These are phyloP conservation scores for Ellobium chinense DNA, from an alignment of 2,888 invertebrate genomes.

Conservation along the genomic window DNA sequence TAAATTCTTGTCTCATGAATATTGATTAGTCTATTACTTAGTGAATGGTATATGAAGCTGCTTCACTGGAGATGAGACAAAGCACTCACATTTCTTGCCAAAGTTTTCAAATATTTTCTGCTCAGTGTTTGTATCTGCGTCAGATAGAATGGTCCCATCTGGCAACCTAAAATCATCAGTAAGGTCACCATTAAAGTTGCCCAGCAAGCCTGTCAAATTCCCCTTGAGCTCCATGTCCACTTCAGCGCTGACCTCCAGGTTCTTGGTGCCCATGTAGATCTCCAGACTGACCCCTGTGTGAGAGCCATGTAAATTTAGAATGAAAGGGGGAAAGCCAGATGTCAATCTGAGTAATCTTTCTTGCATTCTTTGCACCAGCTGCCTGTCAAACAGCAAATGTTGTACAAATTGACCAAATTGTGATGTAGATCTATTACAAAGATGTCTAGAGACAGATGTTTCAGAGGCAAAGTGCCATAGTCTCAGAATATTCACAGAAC, in stretches of 20 bases:
- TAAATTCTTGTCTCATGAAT: no score
- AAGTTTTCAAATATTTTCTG: constrained; percentile 45
- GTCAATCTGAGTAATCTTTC: not conserved
- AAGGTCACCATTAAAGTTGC: constrained; percentile 38
- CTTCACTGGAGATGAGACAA: no score
- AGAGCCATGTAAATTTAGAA: no score
- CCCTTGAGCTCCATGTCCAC: not conserved
- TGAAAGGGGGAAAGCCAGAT: not conserved
- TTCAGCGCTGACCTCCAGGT: constrained; percentile 18
- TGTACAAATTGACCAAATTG: no score
- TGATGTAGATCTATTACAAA: no score
- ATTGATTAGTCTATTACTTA: no score
- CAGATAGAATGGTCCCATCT: constrained; percentile 42
- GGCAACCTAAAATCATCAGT: constrained; percentile 47
- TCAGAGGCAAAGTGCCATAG: no score
- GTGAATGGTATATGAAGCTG: no score
- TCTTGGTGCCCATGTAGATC: constrained; percentile 24
- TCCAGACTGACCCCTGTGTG: constrained; percentile 19
- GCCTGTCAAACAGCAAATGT: no score
- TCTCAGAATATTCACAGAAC: no score
- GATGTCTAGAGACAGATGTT: no score
- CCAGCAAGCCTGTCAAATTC: constrained; percentile 33
- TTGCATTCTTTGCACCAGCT: not conserved
- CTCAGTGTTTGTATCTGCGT: not conserved
- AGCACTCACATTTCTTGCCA: constrained; percentile 51